Evolutionary conservation across 1,140 invertebrate genomes (phyloP), one percentile per base, ranked within the genome.

Genomic region (Drosophila triauraria): DNA sequence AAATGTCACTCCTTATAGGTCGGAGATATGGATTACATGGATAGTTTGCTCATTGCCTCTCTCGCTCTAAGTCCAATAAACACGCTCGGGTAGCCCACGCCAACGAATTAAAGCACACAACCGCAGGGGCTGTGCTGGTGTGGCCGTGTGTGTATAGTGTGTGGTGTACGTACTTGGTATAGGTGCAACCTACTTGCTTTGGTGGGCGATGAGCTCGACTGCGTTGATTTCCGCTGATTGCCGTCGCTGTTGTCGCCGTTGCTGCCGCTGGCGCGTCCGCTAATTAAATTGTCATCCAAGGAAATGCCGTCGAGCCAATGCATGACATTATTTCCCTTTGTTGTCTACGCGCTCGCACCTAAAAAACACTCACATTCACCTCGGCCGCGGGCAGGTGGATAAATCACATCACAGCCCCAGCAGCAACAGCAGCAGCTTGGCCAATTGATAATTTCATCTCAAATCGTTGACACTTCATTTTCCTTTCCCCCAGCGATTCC

Each of bases 201-300:
- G 46, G 87, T 82, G 56, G 87, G 83, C 74, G 85, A 90, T 87
- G 86, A 83, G 76, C 74, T 81, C 56, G 70, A 72, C 70, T 80
- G 86, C 87, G 86, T 87, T 83, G 82, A 87, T 91, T 91, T 91
- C 59, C 85, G 81, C 71, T 90, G 85, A 85, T 90, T 90, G 75
- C 75, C 65, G 71, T 87, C 87, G 71, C 84, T 83, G 72, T 91
- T 85, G 48, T 88, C 87, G 77, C 78, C 85, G 82, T 88, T 91
- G 69, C 83, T 87, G 82, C 82, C 85, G 61, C 90, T 91, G 82
- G 82, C 76, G 71, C 82, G 90, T 86, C 90, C 90, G 85, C 91
- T 92, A 86, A 92, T 92, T 92, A 92, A 92, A 92, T 92, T 92
- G 84, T 92, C 91, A 84, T 92, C 91, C 69, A 92, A 86, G 63